Base-by-base conservation (phyloP, 2,888 invertebrate genomes). In the Drosophila infuscata region DNA sequence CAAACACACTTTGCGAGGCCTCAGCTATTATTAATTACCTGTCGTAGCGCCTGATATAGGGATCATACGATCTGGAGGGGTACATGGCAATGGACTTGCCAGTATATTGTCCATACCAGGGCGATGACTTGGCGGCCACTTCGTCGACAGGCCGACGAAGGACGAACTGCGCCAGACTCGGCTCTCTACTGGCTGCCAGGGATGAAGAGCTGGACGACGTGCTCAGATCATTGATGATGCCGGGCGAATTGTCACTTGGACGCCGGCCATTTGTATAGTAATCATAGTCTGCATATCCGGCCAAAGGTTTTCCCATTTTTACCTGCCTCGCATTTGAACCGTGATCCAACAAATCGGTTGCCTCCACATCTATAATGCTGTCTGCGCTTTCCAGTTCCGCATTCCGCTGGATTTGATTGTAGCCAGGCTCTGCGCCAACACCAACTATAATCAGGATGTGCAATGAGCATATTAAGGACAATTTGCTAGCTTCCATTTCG, bases 241-340 rank as follows among this genome's bases (percentile, higher is more conserved):
- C 65, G 0, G 56, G 43, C 49, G 71, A 71, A 25, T 87, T 91
- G 17, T 93, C 93, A 3, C 94, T 94, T 1, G 95, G 93, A 84
- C 85, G 81, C 3, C 88, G 72, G 0, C 74, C 69, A n/a, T 82
- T 83, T 52, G 83, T 61, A 62, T 90, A 90, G 46, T 91, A 92
- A 74, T 95, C 95, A 69, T 95, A 93, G 2, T 95, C 95, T 2
- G 94, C 94, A 32, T 95, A 94, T 0, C 74, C 67, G 4, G 59
- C 58, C 20, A 66, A 58, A 0, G 91, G 89, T 87, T 58, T 91
- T 63, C 70, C 80, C 25, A 62, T 81, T 90, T 70, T 90, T 83
- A 9, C 90, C 81, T 64, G 71, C 20, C 74, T 76, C 0, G 9
- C 65, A 41, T 48, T 6, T 46, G 70, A 65, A 6, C 77, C n/a